Conservation (phyloP, 2,888 invertebrate species). For the Beris morrisii region DNA sequence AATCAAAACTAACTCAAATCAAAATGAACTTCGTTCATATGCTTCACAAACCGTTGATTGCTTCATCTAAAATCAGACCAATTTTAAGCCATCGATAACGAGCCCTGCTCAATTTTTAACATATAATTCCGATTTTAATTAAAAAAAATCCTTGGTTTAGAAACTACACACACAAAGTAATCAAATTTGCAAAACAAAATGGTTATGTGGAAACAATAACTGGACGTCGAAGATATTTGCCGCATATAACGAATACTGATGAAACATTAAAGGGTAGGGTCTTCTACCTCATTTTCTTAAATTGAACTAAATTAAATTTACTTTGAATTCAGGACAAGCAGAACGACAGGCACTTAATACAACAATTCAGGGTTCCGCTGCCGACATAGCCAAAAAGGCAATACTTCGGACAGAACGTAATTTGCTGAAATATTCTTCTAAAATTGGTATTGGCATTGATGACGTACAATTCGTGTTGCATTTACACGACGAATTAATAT, state of each 20-base stretch:
- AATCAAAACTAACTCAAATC: too few species aligned
- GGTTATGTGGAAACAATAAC: conserved; percentile 85
- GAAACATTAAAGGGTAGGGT: conserved; percentile 63
- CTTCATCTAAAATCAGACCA: too few species aligned
- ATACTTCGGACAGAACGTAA: conserved; percentile 75
- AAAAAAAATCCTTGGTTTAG: conserved; percentile 37
- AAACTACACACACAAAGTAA: conserved; percentile 50
- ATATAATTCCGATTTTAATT: too few species aligned
- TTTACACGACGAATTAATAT: conserved; percentile 95
- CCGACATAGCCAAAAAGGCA: conserved; percentile 91
- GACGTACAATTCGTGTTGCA: conserved; percentile 77
- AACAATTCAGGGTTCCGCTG: conserved; percentile 94
- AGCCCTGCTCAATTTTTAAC: too few species aligned
- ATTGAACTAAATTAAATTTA: too few species aligned
- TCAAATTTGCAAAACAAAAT: conserved; percentile 66
- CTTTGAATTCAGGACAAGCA: conserved; percentile 67
- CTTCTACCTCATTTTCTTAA: too few species aligned
- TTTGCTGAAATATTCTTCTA: conserved; percentile 50
- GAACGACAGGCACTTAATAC: conserved; percentile 97
- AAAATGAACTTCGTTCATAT: too few species aligned
- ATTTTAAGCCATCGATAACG: too few species aligned
- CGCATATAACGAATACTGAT: conserved; percentile 68
- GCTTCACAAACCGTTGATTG: too few species aligned
- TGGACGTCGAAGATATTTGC: conserved; percentile 77
- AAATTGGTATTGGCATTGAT: conserved; percentile 34